A percentile compares a stretch with the other conserved stretches of the same genome.
Conservation (phyloP, 2,113 vertebrate species). For the Ageneiosus marmoratus region DNA sequence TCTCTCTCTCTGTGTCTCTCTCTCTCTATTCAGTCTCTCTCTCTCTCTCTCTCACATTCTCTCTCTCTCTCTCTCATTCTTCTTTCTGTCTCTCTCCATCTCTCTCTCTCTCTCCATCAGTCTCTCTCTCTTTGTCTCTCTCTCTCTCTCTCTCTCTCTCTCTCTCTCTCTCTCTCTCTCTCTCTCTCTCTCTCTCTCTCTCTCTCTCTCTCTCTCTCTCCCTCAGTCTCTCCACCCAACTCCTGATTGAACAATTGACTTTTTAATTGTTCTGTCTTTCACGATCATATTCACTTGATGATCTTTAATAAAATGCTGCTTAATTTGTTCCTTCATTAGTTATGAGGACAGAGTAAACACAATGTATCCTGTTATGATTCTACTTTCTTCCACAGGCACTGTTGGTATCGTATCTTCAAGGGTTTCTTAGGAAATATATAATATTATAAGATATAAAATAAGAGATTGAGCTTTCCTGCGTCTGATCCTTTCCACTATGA, state of each 20-base stretch:
- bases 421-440: too few relatives aligned
- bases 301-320: constrained; percentile 72
- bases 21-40: too few relatives aligned
- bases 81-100: too few relatives aligned
- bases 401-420: constrained; percentile 61
- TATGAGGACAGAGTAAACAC: constrained; percentile 64
- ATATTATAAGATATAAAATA: too few relatives aligned
- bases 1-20: too few relatives aligned
- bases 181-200: too few relatives aligned
- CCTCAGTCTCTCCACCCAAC: constrained; percentile 62
- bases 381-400: constrained; percentile 52
- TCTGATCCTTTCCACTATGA: background rate
- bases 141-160: too few relatives aligned
- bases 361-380: constrained; percentile 69
- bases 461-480: background rate
- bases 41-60: too few relatives aligned
- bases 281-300: constrained; percentile 70
- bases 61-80: too few relatives aligned
- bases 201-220: too few relatives aligned
- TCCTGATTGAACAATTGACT: constrained; percentile 70
- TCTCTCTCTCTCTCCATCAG: too few relatives aligned
- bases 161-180: background rate
- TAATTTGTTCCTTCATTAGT: constrained; percentile 63
- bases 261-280: constrained; percentile 77
- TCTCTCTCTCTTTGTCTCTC: too few relatives aligned